These are phyloP conservation scores for Acridotheres tristis DNA, from an alignment of 2,797 vertebrate genomes.

Conservation along the genomic window DNA sequence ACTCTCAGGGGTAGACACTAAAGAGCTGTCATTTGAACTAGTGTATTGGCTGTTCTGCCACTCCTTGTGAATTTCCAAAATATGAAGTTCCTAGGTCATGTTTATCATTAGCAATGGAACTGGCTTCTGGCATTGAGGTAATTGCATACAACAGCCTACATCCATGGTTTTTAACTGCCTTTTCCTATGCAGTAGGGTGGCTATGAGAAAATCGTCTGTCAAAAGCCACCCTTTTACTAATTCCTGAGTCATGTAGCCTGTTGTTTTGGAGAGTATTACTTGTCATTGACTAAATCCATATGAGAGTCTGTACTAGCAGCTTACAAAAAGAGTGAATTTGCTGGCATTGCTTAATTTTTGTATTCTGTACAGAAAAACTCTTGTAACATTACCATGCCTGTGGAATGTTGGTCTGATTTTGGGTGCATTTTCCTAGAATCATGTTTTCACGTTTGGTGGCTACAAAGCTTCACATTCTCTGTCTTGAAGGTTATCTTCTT, in stretches of 20 bases:
- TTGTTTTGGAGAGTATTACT: neutral
- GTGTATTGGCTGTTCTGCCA: neutral
- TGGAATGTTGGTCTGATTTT: neutral
- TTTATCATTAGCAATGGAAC: neutral
- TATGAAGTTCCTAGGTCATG: neutral
- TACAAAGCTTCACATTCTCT: neutral
- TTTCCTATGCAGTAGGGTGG: neutral
- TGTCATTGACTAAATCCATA: neutral
- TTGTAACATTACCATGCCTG: neutral
- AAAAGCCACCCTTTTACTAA: neutral
- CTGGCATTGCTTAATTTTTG: neutral
- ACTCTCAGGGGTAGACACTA: neutral
- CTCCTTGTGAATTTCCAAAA: neutral
- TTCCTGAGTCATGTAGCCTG: neutral
- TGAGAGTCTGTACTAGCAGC: accelerated
- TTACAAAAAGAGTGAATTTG: neutral
- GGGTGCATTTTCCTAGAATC: neutral
- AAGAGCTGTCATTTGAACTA: neutral
- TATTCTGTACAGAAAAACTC: neutral
- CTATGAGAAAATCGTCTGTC: neutral
- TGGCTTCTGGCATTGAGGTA: neutral
- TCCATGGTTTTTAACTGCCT: neutral
- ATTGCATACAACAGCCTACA: neutral
- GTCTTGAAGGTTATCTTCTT: neutral
- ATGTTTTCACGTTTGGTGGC: neutral